Base-by-base conservation (phyloP, 2,113 vertebrate species). In the Corvus moneduloides region DNA sequence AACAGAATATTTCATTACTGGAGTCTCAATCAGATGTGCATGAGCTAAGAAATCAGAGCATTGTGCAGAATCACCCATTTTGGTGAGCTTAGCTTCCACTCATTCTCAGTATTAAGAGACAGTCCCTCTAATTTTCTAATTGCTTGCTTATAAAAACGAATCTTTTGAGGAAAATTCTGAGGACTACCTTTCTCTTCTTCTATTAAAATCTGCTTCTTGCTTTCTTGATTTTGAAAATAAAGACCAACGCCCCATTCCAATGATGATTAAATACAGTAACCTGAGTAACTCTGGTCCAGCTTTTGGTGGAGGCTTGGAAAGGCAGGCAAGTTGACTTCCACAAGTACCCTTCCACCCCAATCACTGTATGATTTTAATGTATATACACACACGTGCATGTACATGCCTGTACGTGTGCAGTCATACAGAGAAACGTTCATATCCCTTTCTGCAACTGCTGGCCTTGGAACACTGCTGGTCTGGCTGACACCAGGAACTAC, bases 321-420 rank as follows among this genome's bases (percentile, higher is more conserved):
- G 21, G 5, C 11, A 58, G 68, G 74, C 8, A 52, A 69, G 23
- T 7, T 48, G 41, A 93, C 37, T 66, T 83, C 14, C 3, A 15
- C 24, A 89, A 84, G 16, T 37, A 77, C 3, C 9, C 11, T 67
- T 43, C 37, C 26, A 66, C 18, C 7, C 6, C 9, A 67, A 32
- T 58, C 67, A 44, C 24, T 44, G 13, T 26, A 15, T 39, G 8
- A 61, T 68, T 85, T 72, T 37, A 28, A 51, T 41, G 48, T 6
- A n/a, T 5, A 64, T 3, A 39, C 17, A 77, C 18, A 62, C 2
- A 43, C 0, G 1, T 12, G 16, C 23, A 64, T 3, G 11, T 35
- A 19, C 10, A 12, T 2, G 13, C 28, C 14, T 59, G 17, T 17
- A 30, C 10, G 13, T 19, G 11, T 26, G 44, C 24, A 37, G 9